phyloP scores from a whole-genome alignment of 1,140 invertebrate species.

The Listronotus oregonensis region DNA sequence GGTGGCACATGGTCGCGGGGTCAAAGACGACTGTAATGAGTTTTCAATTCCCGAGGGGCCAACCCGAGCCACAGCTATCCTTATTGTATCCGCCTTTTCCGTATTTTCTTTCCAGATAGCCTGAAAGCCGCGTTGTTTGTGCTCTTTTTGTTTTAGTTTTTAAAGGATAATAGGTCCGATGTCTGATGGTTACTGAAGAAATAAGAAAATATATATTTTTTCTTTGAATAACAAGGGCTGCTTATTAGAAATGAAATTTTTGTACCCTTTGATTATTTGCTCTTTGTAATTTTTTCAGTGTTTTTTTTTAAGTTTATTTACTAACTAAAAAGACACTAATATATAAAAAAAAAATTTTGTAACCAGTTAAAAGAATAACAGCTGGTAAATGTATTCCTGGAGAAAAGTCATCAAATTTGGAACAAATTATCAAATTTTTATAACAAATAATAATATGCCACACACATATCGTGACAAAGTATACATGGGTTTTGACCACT shows the following conservation, averaged over 20 bases:
- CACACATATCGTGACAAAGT: no score
- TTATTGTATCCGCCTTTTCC: conserved; percentile 38
- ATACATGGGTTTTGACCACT: no score
- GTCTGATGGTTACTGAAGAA: conserved; percentile 3
- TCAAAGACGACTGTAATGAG: conserved; percentile 41
- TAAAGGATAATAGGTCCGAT: conserved; percentile 22
- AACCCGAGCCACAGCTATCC: conserved; percentile 33
- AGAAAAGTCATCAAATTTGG: no score
- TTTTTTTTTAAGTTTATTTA: no score
- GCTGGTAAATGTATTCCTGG: no score
- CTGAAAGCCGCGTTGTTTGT: conserved; percentile 17
- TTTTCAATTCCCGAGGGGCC: conserved; percentile 34
- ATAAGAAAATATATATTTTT: conserved; percentile 6
- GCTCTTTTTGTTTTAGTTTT: conserved; percentile 33
- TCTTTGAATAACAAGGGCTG: background rate
- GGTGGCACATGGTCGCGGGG: conserved; percentile 33
- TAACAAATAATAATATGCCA: no score
- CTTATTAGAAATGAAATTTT: background rate
- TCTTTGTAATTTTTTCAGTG: no score
- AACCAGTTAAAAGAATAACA: no score
- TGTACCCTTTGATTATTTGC: no score
- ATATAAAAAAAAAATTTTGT: no score
- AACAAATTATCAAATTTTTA: no score
- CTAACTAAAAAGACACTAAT: no score
- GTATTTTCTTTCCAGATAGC: conserved; percentile 28